Evolutionary conservation across 2,113 vertebrate genomes (phyloP), one percentile per base, ranked within the genome.

Genomic region (Otis tarda): DNA sequence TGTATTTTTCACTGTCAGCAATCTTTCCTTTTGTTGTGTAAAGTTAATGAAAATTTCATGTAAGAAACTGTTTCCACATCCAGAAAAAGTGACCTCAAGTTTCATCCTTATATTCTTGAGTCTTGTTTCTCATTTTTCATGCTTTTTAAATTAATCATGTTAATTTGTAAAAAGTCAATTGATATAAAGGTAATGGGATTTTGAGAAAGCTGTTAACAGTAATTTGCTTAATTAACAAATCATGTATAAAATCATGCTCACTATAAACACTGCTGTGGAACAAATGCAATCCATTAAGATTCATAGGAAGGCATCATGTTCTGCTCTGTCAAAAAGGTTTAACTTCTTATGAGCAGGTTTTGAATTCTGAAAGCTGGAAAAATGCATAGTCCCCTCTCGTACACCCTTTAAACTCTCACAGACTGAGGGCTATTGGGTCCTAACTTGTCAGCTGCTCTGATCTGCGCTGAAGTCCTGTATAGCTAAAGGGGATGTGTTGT

Each of bases 151-250:
- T 92, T 90, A 93, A 89, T 90, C 89, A 93, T 89, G 73, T 82
- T 92, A 93, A 93, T 95, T 95, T 87, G 63, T 89, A 90, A 94
- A 89, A 96, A 94, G 94, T 90, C 79, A 80, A 93, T 95, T 96
- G 94, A 96, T 96, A 95, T 76, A 87, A 93, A 95, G 93, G 95
- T 95, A 97, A 96, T 91, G 85, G 74, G 69, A 30, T 95, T 96
- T 95, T 92, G 78, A 94, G 77, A 95, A 95, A 95, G 93, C 91
- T 96, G 85, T 96, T 97, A 96, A 93, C 93, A 96, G 69, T 84
- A 97, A 97, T 95, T 95, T 96, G 81, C 80, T 93, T 97, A 96
- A 97, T 97, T 95, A 97, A 93, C 76, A 93, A 95, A 95, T 97
- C 96, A 90, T 90, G 91, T 95, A 94, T 89, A 93, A 96, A 95